Evolutionary conservation across 92 coral and sea anemone species (phyloP).

Genomic region (Epizoanthus scotinus): DNA sequence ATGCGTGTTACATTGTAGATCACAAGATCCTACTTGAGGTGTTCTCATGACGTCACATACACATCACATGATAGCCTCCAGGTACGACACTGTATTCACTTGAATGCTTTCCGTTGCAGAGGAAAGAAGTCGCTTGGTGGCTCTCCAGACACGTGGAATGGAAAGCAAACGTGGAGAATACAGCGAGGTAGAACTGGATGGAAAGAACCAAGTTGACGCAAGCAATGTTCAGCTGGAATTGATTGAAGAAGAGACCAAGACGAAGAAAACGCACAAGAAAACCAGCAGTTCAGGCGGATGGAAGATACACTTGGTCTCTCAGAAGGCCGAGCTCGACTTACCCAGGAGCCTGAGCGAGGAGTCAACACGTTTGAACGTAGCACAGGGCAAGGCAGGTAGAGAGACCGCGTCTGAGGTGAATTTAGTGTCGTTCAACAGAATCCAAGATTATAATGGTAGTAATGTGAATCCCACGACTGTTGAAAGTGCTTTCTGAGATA

Average conservation of each 20-base stretch:
- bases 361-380: background rate
- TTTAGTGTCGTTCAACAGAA: conserved; percentile 27
- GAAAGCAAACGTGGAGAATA: conserved; percentile 15
- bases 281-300: conserved; percentile 32
- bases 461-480: background rate
- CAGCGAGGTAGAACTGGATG: conserved; percentile 1
- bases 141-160: conserved; percentile 36
- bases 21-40: too few species aligned
- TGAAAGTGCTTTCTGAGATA: conserved; percentile 27
- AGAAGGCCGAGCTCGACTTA: conserved; percentile 21
- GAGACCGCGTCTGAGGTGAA: conserved; percentile 14
- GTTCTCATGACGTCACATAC: too few species aligned
- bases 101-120: background rate
- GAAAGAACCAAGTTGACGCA: conserved; percentile 30
- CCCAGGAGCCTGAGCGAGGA: conserved; percentile 10
- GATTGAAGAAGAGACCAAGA: conserved; percentile 21
- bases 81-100: background rate
- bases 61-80: too few species aligned
- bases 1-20: too few species aligned
- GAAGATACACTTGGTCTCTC: conserved; percentile 38
- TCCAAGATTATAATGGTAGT: background rate
- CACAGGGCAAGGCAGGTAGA: background rate
- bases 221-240: conserved; percentile 19
- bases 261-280: conserved; percentile 29
- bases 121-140: background rate